phyloP scores from a whole-genome alignment of 2,797 vertebrate species.

The Gymnoscopelus braueri region DNA sequence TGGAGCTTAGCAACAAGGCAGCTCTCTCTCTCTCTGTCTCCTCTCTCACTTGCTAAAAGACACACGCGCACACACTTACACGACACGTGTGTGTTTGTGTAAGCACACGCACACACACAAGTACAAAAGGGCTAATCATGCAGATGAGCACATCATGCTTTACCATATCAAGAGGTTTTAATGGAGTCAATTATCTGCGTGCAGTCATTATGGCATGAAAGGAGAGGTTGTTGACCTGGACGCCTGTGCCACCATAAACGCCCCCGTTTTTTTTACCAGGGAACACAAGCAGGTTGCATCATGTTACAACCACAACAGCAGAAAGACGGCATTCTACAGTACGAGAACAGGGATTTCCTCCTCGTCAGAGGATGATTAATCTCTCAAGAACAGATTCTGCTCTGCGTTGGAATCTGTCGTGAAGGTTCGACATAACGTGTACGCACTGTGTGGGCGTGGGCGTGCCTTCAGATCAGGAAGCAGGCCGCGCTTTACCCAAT shows the following conservation, averaged over 20 bases:
- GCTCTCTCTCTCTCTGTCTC: conserved; percentile 13
- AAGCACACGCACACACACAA: neutral
- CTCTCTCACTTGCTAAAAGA: conserved; percentile 2
- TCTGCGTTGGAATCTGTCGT: too few relatives aligned
- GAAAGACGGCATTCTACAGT: conserved; percentile 56
- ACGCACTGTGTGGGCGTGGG: too few relatives aligned
- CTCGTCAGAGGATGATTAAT: neutral
- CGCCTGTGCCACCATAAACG: conserved; percentile 43
- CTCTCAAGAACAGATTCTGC: too few relatives aligned
- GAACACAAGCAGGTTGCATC: conserved; percentile 38
- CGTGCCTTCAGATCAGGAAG: too few relatives aligned
- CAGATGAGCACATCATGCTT: conserved; percentile 67
- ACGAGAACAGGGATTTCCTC: conserved; percentile 14
- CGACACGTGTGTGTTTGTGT: conserved; percentile 11
- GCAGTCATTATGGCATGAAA: conserved; percentile 63
- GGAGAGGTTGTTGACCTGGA: conserved; percentile 66
- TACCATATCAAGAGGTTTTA: conserved; percentile 75
- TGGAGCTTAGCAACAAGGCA: neutral
- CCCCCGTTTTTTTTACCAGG: neutral
- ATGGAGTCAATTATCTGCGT: conserved; percentile 69
- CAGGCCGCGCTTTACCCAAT: too few relatives aligned
- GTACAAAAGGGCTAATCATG: conserved; percentile 56
- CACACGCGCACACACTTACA: conserved; percentile 24
- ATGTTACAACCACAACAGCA: conserved; percentile 19
- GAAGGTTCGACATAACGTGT: too few relatives aligned